Percentiles rank a stretch among this genome's conserved stretches.
Conservation (phyloP, 1,140 invertebrate genomes). For the Chionoecetes opilio region DNA sequence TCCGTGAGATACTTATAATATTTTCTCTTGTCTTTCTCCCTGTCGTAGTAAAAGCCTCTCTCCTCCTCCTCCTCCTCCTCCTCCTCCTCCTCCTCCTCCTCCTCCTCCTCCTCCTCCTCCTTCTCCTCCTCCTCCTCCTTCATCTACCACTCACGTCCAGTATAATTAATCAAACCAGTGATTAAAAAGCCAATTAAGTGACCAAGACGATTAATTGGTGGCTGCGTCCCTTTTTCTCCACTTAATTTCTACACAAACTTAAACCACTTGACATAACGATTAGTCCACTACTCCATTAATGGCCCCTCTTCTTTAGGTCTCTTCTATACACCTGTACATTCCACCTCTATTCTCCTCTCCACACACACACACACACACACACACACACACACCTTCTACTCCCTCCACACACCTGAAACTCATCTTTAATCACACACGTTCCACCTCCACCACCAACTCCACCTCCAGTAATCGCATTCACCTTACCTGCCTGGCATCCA, state of each 20-base stretch:
- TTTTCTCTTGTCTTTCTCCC: too few species aligned
- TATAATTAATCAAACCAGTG: neutral
- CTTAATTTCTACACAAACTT: constrained; percentile 4
- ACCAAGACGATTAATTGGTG: constrained; percentile 1
- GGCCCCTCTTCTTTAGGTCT: neutral
- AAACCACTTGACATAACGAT: neutral
- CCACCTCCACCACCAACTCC: neutral
- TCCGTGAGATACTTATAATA: too few species aligned
- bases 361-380: too few species aligned
- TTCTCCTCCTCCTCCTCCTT: neutral
- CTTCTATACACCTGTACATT: neutral
- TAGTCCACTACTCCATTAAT: neutral
- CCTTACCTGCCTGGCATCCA: neutral
- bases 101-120: neutral
- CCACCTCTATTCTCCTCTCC: neutral
- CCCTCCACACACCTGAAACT: neutral
- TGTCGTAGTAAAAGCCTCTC: too few species aligned
- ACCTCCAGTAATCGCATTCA: neutral
- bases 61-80: too few species aligned
- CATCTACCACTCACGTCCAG: neutral
- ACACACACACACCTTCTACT: neutral
- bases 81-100: too few species aligned
- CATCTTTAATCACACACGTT: neutral
- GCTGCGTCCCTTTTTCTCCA: neutral
- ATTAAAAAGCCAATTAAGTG: constrained; percentile 20